These are phyloP conservation scores for Phalangium opilio DNA, from an alignment of 2,888 invertebrate species.

Conservation along the genomic window DNA sequence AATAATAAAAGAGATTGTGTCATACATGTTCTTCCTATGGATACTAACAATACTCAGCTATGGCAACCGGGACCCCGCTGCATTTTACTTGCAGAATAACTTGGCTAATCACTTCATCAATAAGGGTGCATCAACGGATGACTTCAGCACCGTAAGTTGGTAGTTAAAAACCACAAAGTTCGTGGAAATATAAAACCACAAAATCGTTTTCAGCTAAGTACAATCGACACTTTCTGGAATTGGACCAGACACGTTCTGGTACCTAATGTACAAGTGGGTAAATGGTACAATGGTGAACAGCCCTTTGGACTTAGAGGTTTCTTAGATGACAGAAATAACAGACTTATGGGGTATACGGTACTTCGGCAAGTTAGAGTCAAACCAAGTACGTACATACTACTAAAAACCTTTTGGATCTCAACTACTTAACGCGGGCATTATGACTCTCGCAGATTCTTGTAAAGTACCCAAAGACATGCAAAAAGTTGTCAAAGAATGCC, in stretches of 20 bases:
- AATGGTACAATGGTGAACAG: slow-evolving; percentile 37
- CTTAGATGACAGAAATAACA: slow-evolving; percentile 35
- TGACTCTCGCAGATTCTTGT: slow-evolving; percentile 16
- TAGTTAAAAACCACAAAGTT: not conserved
- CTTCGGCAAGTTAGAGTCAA: slow-evolving; percentile 36
- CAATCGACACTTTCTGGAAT: slow-evolving; percentile 30
- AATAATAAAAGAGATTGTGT: slow-evolving; percentile 33
- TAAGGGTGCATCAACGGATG: slow-evolving; percentile 11
- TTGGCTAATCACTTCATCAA: slow-evolving; percentile 26
- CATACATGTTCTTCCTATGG: slow-evolving; percentile 35
- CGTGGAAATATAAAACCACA: not conserved
- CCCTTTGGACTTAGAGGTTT: slow-evolving; percentile 36
- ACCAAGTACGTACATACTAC: slow-evolving; percentile 23
- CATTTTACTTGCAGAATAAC: slow-evolving; percentile 31
- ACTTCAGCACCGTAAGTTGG: slow-evolving; percentile 15
- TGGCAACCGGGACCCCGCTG: slow-evolving; percentile 30
- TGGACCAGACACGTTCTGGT: slow-evolving; percentile 33
- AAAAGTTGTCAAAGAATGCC: slow-evolving; percentile 19
- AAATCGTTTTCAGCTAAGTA: slow-evolving; percentile 6
- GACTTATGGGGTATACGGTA: slow-evolving; percentile 39
- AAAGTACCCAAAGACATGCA: slow-evolving; percentile 19
- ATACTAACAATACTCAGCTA: slow-evolving; percentile 34
- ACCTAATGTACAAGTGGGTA: slow-evolving; percentile 29
- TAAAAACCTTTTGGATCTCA: not conserved
- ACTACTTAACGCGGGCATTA: not conserved